phyloP scores from a whole-genome alignment of 2,888 invertebrate species.

The Lochmaea crataegi region DNA sequence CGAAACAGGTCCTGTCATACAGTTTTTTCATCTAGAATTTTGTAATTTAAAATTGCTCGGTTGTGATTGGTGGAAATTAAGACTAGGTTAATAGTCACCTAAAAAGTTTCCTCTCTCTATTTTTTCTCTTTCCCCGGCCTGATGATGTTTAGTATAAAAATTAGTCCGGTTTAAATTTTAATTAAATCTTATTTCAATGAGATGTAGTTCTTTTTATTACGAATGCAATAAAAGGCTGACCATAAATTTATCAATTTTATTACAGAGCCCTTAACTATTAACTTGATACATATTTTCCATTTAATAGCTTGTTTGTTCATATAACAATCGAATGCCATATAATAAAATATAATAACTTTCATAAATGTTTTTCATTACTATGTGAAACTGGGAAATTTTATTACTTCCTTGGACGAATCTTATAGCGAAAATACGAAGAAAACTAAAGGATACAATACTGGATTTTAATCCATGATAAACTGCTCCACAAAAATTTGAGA shows the following conservation, averaged over 20 bases:
- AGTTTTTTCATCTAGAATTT: too few species aligned
- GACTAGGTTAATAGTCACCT: too few species aligned
- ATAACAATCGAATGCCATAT: conserved; percentile 40
- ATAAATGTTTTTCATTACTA: conserved; percentile 53
- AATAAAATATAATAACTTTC: conserved; percentile 50
- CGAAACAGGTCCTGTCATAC: too few species aligned
- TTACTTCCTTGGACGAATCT: conserved; percentile 36
- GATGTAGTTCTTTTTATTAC: conserved; percentile 5
- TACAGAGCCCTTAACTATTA: conserved; percentile 48
- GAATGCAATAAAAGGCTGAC: conserved; percentile 47
- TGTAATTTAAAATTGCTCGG: too few species aligned
- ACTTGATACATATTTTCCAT: conserved; percentile 55
- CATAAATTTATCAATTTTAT: conserved; percentile 46
- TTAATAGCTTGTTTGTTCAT: conserved; percentile 57
- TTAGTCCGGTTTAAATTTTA: too few species aligned
- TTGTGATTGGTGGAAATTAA: too few species aligned
- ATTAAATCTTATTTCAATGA: too few species aligned
- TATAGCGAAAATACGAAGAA: conserved; percentile 7
- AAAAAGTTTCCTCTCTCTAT: too few species aligned
- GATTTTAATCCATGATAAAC: background rate
- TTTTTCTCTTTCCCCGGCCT: too few species aligned
- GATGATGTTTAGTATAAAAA: too few species aligned
- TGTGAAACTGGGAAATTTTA: conserved; percentile 52
- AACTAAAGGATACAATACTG: conserved; percentile 38
- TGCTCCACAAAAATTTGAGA: too few species aligned